A percentile compares a stretch with the other conserved stretches of the same genome.
These are phyloP conservation scores for Chydorus sphaericus DNA, from an alignment of 2,888 invertebrate species.

Conservation along the genomic window DNA sequence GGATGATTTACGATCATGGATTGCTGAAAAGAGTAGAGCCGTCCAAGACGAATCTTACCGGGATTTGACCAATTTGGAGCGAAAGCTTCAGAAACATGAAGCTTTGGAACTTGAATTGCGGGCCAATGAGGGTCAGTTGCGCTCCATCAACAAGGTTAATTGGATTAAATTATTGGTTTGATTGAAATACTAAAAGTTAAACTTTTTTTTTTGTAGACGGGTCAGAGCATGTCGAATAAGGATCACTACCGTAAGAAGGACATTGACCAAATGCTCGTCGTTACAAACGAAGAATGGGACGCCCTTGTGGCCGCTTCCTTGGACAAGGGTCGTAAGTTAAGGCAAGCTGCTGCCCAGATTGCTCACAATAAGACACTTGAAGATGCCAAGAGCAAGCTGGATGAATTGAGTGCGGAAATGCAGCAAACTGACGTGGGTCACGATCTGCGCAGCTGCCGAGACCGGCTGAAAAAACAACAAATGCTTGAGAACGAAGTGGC, in stretches of 20 bases:
- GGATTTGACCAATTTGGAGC: conserved; percentile 72
- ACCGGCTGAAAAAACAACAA: conserved; percentile 78
- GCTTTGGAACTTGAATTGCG: conserved; percentile 89
- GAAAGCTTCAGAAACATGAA: conserved; percentile 89
- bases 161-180: background rate
- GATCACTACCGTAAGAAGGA: conserved; percentile 50
- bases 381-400: conserved; percentile 71
- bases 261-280: conserved; percentile 48
- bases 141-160: conserved; percentile 58
- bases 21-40: conserved; percentile 77
- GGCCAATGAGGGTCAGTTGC: conserved; percentile 82
- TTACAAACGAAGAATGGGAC: conserved; percentile 64
- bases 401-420: conserved; percentile 65
- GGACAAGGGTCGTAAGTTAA: conserved; percentile 53
- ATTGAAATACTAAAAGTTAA: background rate
- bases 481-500: conserved; percentile 69
- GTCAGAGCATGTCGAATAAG: conserved; percentile 52
- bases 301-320: conserved; percentile 50
- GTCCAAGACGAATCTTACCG: conserved; percentile 86
- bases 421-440: conserved; percentile 68
- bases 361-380: conserved; percentile 52
- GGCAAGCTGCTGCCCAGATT: conserved; percentile 79
- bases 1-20: conserved; percentile 78
- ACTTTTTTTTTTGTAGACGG: conserved; percentile 32
- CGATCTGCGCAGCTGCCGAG: conserved; percentile 81